Percentiles rank a stretch among this genome's conserved stretches.
These are phyloP conservation scores for Aradus depressus DNA, from an alignment of 2,888 invertebrate genomes.

Conservation along the genomic window DNA sequence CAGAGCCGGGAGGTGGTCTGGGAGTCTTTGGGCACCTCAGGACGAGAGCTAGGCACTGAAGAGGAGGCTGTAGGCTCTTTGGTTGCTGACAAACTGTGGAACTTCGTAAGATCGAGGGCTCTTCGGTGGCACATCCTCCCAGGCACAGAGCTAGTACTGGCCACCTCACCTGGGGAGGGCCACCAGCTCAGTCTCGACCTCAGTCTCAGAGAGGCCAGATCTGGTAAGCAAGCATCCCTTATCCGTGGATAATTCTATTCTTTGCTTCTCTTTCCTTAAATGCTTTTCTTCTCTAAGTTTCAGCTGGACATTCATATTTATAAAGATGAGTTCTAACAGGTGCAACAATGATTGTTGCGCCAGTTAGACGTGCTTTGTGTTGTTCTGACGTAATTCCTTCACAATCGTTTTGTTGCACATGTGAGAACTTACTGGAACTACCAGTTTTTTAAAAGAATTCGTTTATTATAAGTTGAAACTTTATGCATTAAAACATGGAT, in stretches of 20 bases:
- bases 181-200: slow-evolving; percentile 52
- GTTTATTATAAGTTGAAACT: too few species aligned
- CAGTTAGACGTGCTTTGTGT: too few species aligned
- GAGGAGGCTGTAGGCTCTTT: slow-evolving; percentile 49
- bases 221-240: slow-evolving; percentile 28
- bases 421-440: too few species aligned
- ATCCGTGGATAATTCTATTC: slow-evolving; percentile 3
- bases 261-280: neutral
- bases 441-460: too few species aligned
- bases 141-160: slow-evolving; percentile 64
- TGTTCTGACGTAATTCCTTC: too few species aligned
- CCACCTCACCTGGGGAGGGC: slow-evolving; percentile 54
- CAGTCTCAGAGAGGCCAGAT: slow-evolving; percentile 28
- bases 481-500: too few species aligned
- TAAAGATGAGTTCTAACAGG: too few species aligned
- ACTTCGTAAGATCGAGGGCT: slow-evolving; percentile 62
- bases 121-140: slow-evolving; percentile 67
- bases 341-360: too few species aligned
- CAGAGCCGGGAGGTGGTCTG: slow-evolving; percentile 45
- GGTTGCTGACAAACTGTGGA: slow-evolving; percentile 61
- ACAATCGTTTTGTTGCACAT: too few species aligned
- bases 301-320: too few species aligned
- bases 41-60: slow-evolving; percentile 37
- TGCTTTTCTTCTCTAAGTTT: neutral
- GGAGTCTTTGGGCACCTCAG: slow-evolving; percentile 34